Base-by-base conservation (phyloP, 2,113 vertebrate genomes). In the Australoheros scitulus region DNA sequence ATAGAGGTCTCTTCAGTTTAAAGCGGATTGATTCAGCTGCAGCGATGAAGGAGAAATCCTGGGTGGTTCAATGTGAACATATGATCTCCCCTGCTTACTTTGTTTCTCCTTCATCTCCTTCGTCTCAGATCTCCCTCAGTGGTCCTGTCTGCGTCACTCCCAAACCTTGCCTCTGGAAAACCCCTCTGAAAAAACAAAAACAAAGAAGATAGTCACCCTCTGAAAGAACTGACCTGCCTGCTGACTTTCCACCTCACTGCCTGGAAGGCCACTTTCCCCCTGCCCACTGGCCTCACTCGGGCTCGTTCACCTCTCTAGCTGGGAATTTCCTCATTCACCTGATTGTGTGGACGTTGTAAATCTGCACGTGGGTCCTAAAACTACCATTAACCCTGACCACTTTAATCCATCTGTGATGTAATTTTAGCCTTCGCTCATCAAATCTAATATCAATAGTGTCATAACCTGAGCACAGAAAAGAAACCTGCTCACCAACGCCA, bases 291-390 rank as follows among this genome's bases (percentile, higher is more conserved):
- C 38, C 63, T 0, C 11, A 65, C n/a, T 22, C 38, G n/a, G 26
- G 63, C 3, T 47, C 38, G 43, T 22, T 65, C 2, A 65, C 38
- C 63, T 41, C 36, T 0, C 36, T 24, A n/a, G 20, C 36, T 65
- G 0, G 2, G 36, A 43, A 43, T 38, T 2, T 65, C n/a, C 0
- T 15, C 2, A 0, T 65, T 43, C 36, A 15, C 41, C 41, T 65
- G 63, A 24, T n/a, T 22, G 36, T 43, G 7, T 36, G 5, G 36
- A 36, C 36, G 41, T 64, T 41, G 0, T 0, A 47, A 14, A 47
- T 47, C 43, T 47, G 43, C 13, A 14, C 15, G 10, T 43, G 41
- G 41, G 0, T 64, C 41, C 36, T 64, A 3, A 2, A 43, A 65
- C n/a, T 65, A 24, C 7, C 13, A 1, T 0, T 38, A 24, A n/a